Base-by-base conservation (phyloP, 2,113 vertebrate genomes). In the Zeus faber region DNA sequence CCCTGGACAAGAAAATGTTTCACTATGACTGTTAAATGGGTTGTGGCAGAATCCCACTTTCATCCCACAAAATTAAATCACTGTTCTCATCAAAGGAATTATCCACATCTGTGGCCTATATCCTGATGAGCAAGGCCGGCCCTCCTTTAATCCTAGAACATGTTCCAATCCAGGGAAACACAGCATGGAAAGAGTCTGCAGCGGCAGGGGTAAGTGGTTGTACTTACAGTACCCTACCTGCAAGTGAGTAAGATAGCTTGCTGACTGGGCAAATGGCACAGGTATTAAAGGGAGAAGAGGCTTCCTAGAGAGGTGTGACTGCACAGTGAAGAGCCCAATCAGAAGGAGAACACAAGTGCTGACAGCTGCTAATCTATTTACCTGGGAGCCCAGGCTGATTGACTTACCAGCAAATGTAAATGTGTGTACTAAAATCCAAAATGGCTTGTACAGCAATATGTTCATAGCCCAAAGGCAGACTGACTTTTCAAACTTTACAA, bases 341-440 rank as follows among this genome's bases (percentile, higher is more conserved):
- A 77, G 71, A 55, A 53, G 49, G 58, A 67, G 66, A 72, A 70
- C 65, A 83, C 67, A 74, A 81, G 78, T 70, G 74, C 76, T 72
- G 83, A 80, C 76, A 79, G 63, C 72, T 64, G 77, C 73, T 80
- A 82, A 81, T 67, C 53, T 62, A 59, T 79, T 84, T 77, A 87
- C 79, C 79, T 81, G 64, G 54, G n/a, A n/a, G n/a, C n/a, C n/a
- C n/a, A n/a, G n/a, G n/a, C n/a, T n/a, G n/a, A n/a, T n/a, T n/a
- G n/a, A n/a, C n/a, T n/a, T n/a, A n/a, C n/a, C n/a, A n/a, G n/a
- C n/a, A n/a, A 23, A 13, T 49, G 56, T 58, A 54, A 16, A 27
- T 22, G 31, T 24, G 49, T 23, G 31, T 29, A 11, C 1, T 45
- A 7, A 4, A 29, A 29, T 4, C 27, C 27, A 29, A 29, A n/a